A percentile compares a stretch with the other conserved stretches of the same genome.
These are phyloP conservation scores for Ivindomyrus marchei DNA, from an alignment of 2,113 vertebrate species.

Conservation along the genomic window DNA sequence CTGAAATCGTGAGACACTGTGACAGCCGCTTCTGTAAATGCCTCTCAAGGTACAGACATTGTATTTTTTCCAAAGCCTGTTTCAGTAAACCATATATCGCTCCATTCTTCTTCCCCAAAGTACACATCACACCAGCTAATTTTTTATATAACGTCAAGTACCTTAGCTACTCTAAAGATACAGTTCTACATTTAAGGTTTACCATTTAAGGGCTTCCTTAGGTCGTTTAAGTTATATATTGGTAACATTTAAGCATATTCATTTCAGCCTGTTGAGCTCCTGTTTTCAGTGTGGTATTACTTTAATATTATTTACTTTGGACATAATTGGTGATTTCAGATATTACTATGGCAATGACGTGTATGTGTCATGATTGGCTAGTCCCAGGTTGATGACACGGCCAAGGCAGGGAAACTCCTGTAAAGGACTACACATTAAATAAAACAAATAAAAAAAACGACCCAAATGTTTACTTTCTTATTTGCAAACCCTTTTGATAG, in stretches of 20 bases:
- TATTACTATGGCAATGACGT: neutral
- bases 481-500: neutral
- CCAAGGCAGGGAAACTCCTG: neutral
- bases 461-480: neutral
- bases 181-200: neutral
- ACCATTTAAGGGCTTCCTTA: neutral
- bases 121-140: neutral
- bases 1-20: neutral
- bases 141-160: neutral
- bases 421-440: neutral
- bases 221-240: neutral
- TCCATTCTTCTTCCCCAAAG: neutral
- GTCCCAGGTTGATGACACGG: neutral
- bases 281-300: neutral
- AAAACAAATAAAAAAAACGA: neutral
- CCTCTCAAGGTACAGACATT: neutral
- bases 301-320: neutral
- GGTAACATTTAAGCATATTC: neutral
- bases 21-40: neutral
- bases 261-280: neutral
- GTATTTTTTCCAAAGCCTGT: neutral
- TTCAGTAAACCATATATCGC: neutral
- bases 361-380: neutral
- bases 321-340: neutral
- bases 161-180: neutral